Evolutionary conservation across 2,113 vertebrate genomes (phyloP), one percentile per base, ranked within the genome.

Genomic region (Hippocampus comes): DNA sequence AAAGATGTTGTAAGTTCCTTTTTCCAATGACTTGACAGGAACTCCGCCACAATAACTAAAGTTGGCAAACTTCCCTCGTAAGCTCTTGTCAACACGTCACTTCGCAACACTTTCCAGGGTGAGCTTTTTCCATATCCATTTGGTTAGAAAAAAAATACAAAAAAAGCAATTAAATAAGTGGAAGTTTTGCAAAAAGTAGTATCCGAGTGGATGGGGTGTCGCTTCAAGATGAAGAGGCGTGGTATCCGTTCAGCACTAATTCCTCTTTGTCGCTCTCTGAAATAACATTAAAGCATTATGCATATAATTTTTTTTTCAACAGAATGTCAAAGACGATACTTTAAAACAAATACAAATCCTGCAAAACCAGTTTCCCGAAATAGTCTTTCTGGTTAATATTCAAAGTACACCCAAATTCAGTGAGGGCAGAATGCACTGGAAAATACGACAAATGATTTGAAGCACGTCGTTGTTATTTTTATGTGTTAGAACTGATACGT

Each of bases 91-190:
- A 65, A 67, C 34, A 49, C 65, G 14, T 66, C 64, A 46, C 64
- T 49, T 48, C 23, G 41, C 43, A 66, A 66, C 43, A 84, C 11
- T 64, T 74, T 82, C 76, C 78, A 69, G 73, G 34, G 87, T 77
- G 90, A n/a, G 80, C 86, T 68, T 88, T 88, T 43, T 88, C 76
- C 74, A 86, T 86, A 84, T 71, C 88, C 90, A 92, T 92, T 74
- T 78, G 84, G 83, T 82, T 77, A 67, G 74, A 34, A 57, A 12
- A 12, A n/a, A 63, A 15, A 71, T 14, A n/a, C 5, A 23, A 65
- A 65, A 68, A 68, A 67, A 20, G 2, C 9, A 64, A 42, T 63
- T 34, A 51, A 34, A 18, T 51, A 38, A 53, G 48, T 65, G 8
- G 63, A 65, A 46, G 63, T 8, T 18, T 68, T 53, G 20, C 11